phyloP scores from a whole-genome alignment of 2,113 vertebrate species.

The Oncorhynchus mykiss region DNA sequence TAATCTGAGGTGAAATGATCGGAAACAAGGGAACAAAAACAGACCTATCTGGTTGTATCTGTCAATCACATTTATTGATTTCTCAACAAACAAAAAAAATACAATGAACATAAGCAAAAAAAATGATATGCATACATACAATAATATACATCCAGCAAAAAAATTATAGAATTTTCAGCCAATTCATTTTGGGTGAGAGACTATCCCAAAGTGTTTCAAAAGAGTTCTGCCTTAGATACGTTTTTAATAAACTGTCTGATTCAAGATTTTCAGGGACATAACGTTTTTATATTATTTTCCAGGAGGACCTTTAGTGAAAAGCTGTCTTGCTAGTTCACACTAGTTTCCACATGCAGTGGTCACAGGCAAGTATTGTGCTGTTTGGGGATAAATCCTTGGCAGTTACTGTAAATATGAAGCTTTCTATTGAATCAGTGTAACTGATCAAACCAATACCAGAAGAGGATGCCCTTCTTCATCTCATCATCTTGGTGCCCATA shows the following conservation, averaged over 20 bases:
- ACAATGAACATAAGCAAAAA: slow-evolving; percentile 71
- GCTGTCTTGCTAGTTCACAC: neutral
- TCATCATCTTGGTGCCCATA: neutral
- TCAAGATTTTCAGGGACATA: neutral
- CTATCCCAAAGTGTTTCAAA: slow-evolving; percentile 2
- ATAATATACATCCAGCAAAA: slow-evolving; percentile 29
- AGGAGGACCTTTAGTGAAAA: neutral
- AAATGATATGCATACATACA: neutral
- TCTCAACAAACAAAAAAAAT: slow-evolving; percentile 41
- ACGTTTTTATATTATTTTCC: neutral
- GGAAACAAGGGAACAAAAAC: neutral
- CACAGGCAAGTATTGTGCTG: neutral
- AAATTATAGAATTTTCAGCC: slow-evolving; percentile 43
- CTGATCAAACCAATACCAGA: neutral
- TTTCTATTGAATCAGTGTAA: slow-evolving; percentile 5
- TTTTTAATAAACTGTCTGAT: neutral
- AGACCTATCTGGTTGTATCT: slow-evolving; percentile 28
- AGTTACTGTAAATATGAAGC: neutral
- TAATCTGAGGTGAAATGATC: neutral
- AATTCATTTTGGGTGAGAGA: slow-evolving; percentile 13
- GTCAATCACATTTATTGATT: slow-evolving; percentile 73
- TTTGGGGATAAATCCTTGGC: slow-evolving; percentile 4
- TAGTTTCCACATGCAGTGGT: neutral
- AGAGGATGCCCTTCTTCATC: neutral
- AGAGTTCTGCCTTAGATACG: neutral